These are phyloP conservation scores for Acleris laterana DNA, from an alignment of 2,888 invertebrate genomes.

Conservation along the genomic window DNA sequence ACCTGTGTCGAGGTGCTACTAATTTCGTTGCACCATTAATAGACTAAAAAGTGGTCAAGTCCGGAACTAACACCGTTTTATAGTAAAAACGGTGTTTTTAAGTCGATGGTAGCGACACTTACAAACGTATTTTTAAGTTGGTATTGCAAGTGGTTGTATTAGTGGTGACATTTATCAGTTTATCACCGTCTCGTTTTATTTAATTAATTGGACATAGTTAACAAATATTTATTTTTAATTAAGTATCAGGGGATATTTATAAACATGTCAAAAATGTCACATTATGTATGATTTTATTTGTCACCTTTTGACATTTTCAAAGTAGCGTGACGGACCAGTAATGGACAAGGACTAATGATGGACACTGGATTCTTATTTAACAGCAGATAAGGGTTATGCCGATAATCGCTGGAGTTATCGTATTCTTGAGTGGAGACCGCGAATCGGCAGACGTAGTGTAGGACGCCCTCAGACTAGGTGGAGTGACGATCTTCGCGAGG, in stretches of 20 bases:
- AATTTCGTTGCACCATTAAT: slow-evolving; percentile 12
- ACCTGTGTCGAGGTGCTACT: slow-evolving; percentile 22
- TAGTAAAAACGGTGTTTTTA: background rate
- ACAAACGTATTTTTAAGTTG: background rate
- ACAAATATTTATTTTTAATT: slow-evolving; percentile 34
- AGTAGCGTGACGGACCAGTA: too few species aligned
- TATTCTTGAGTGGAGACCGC: too few species aligned
- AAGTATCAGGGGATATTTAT: background rate
- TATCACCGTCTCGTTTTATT: slow-evolving; percentile 24
- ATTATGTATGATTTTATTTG: too few species aligned
- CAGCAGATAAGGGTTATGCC: too few species aligned
- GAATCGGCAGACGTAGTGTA: too few species aligned
- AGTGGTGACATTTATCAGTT: slow-evolving; percentile 32
- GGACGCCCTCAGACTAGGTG: too few species aligned
- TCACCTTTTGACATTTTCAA: too few species aligned
- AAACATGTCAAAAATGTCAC: background rate
- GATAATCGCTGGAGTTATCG: too few species aligned
- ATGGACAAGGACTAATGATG: too few species aligned
- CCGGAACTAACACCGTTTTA: background rate
- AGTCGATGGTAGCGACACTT: background rate
- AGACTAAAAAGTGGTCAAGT: background rate
- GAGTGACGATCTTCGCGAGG: too few species aligned
- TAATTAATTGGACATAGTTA: slow-evolving; percentile 34
- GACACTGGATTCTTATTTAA: too few species aligned
- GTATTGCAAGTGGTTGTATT: slow-evolving; percentile 21